Conservation (phyloP, 2,113 vertebrate genomes). For the Ammodytes dubius region DNA sequence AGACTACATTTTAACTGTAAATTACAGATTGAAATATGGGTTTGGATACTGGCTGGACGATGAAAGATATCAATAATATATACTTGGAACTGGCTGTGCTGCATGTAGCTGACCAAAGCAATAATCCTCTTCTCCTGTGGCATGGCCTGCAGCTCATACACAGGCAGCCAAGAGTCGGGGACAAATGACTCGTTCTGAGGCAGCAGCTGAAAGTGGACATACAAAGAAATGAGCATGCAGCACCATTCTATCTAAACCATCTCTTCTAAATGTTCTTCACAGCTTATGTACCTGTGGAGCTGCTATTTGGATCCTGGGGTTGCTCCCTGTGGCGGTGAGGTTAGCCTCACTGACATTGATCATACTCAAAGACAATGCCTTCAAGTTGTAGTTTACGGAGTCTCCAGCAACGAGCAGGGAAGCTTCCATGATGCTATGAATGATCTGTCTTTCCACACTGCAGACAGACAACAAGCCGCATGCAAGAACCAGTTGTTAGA, state of each 20-base stretch:
- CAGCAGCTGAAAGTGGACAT: conserved; percentile 24
- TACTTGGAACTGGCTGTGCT: conserved; percentile 59
- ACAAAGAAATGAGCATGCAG: background rate
- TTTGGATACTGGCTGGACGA: background rate
- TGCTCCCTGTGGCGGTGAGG: background rate
- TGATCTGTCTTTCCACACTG: conserved; percentile 54
- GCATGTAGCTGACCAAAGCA: conserved; percentile 65
- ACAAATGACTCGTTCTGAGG: background rate
- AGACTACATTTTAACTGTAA: background rate
- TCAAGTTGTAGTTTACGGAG: background rate
- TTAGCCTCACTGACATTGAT: conserved; percentile 8
- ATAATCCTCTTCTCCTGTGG: conserved; percentile 16
- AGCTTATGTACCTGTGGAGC: conserved; percentile 42
- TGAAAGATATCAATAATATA: background rate
- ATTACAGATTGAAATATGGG: background rate
- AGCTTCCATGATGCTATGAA: conserved; percentile 43
- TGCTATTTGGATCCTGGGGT: background rate
- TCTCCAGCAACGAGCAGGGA: accelerated
- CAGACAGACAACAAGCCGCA: background rate
- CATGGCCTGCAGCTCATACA: conserved; percentile 19
- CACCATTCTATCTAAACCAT: background rate
- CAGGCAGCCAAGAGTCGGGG: conserved; percentile 62
- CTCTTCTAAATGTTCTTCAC: background rate
- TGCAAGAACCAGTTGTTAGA: background rate
- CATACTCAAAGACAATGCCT: conserved; percentile 40